Evolutionary conservation across 2,797 vertebrate species (phyloP).

Genomic region (Moxostoma hubbsi): DNA sequence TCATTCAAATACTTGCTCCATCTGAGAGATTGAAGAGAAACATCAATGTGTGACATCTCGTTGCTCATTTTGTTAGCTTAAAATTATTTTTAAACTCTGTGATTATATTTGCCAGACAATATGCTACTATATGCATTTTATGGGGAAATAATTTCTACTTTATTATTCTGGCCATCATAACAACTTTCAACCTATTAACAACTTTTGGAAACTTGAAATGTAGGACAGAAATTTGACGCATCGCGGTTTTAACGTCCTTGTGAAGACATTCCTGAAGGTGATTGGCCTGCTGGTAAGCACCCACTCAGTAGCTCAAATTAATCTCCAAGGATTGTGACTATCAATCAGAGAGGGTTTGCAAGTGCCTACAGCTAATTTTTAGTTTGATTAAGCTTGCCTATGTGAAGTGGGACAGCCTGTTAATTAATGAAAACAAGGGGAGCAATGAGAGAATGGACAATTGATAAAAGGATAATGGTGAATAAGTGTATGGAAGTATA

Average conservation of each 20-base stretch:
- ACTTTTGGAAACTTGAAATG: constrained; percentile 41
- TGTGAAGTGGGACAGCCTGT: constrained; percentile 72
- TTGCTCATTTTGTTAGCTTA: not conserved
- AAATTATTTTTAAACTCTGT: constrained; percentile 3
- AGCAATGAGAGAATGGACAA: constrained; percentile 61
- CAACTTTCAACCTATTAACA: not conserved
- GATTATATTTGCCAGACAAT: not conserved
- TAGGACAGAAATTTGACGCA: constrained; percentile 42
- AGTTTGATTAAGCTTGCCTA: constrained; percentile 73
- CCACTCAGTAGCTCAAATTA: constrained; percentile 66
- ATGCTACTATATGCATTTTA: not conserved
- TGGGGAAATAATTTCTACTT: not conserved
- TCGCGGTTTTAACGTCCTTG: constrained; percentile 36
- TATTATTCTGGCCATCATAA: not conserved
- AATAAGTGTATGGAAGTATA: constrained; percentile 57
- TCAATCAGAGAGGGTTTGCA: constrained; percentile 71
- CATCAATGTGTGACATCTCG: constrained; percentile 7
- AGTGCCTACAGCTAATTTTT: constrained; percentile 69
- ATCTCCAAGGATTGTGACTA: constrained; percentile 64
- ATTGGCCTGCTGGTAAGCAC: constrained; percentile 45
- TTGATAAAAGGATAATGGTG: constrained; percentile 36
- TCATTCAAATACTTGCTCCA: not conserved
- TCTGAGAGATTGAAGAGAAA: not conserved
- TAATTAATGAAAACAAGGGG: constrained; percentile 74
- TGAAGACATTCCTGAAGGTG: constrained; percentile 41